Evolutionary conservation across 2,113 vertebrate species (phyloP).

Genomic region (Chionodraco myersi): DNA sequence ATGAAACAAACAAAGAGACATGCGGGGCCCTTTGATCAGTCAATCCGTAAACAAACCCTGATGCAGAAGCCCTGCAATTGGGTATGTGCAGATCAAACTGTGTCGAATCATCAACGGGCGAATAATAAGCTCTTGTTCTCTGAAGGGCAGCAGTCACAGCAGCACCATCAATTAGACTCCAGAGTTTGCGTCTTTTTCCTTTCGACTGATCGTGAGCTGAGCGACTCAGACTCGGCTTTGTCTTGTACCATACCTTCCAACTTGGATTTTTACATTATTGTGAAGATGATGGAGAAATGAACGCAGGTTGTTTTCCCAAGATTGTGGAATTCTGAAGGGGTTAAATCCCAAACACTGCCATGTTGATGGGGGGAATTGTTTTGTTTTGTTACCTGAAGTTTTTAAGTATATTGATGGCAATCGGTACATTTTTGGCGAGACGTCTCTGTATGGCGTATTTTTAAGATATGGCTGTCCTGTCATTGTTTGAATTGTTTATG

Average conservation of each 20-base stretch:
- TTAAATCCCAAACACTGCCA: conserved; percentile 51
- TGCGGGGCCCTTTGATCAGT: conserved; percentile 82
- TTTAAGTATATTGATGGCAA: conserved; percentile 9
- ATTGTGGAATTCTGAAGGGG: conserved; percentile 30
- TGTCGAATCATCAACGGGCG: conserved; percentile 78
- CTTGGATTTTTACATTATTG: conserved; percentile 61
- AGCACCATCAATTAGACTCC: conserved; percentile 79
- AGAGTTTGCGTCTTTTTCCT: conserved; percentile 52
- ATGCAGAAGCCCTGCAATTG: conserved; percentile 72
- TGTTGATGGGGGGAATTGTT: conserved; percentile 40
- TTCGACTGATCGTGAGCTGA: conserved; percentile 68
- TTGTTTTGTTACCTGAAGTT: conserved; percentile 35
- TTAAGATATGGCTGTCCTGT: conserved; percentile 23
- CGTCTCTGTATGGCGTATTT: conserved; percentile 9
- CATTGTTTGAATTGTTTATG: conserved; percentile 41
- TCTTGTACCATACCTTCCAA: conserved; percentile 59
- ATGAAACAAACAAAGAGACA: conserved; percentile 82
- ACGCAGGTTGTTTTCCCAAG: conserved; percentile 34
- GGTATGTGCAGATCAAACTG: conserved; percentile 79
- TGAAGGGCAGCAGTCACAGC: conserved; percentile 80
- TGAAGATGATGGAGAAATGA: conserved; percentile 52
- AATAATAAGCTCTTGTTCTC: conserved; percentile 79
- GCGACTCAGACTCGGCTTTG: conserved; percentile 60
- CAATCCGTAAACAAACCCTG: conserved; percentile 79
- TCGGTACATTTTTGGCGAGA: neutral